Evolutionary conservation across 1,140 invertebrate species (phyloP).

Genomic region (Lanistes nyassanus): DNA sequence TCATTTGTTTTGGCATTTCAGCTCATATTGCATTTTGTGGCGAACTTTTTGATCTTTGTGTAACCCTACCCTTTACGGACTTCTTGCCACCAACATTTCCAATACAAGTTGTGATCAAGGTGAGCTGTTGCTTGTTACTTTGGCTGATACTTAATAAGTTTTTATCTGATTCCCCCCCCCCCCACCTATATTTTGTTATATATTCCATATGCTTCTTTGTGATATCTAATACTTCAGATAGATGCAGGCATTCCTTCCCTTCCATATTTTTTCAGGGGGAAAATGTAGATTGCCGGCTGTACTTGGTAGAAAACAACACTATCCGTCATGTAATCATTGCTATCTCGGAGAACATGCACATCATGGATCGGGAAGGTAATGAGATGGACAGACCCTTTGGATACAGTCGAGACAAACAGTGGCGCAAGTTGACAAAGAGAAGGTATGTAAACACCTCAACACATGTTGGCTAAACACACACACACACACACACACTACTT

Average conservation of each 20-base stretch:
- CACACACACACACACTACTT: not conserved
- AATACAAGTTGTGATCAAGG: constrained; percentile 91
- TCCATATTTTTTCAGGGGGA: constrained; percentile 75
- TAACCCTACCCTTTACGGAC: constrained; percentile 91
- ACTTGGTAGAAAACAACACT: constrained; percentile 90
- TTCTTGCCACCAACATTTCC: constrained; percentile 89
- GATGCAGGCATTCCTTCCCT: no score
- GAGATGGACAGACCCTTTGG: constrained; percentile 55
- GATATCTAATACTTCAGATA: no score
- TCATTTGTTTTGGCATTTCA: constrained; percentile 44
- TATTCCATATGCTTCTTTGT: no score
- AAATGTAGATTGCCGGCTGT: constrained; percentile 87
- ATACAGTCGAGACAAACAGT: constrained; percentile 75
- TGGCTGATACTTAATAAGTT: not conserved
- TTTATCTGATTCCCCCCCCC: no score
- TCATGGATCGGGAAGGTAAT: constrained; percentile 80
- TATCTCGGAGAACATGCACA: constrained; percentile 89
- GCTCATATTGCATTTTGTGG: constrained; percentile 93
- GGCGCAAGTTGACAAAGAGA: constrained; percentile 86
- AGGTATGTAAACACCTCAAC: constrained; percentile 62
- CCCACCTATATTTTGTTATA: no score
- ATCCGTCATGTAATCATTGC: constrained; percentile 83
- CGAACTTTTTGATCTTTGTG: constrained; percentile 90
- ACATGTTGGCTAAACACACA: not conserved
- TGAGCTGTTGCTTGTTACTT: constrained; percentile 49